Conservation (phyloP, 92 coral and sea anemone species). For the Heteractis magnifica region DNA sequence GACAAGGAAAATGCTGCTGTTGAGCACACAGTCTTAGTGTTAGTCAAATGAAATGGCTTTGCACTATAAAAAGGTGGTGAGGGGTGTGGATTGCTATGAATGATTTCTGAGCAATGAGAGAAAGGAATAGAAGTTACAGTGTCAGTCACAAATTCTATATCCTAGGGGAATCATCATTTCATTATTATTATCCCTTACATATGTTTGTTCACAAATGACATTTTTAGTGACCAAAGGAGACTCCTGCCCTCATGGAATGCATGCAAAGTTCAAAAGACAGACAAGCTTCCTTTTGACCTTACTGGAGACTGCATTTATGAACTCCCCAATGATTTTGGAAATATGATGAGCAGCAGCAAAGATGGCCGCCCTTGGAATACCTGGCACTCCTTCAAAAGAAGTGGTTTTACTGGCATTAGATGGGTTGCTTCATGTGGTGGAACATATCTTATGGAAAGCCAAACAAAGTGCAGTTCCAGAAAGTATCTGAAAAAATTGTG, state of each 20-base stretch:
- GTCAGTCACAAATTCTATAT: too few species aligned
- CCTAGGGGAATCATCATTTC: too few species aligned
- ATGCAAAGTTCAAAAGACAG: slow-evolving; percentile 15
- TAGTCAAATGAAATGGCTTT: too few species aligned
- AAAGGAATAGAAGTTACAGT: too few species aligned
- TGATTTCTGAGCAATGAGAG: too few species aligned
- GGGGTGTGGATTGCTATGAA: too few species aligned
- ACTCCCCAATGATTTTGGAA: slow-evolving; percentile 18
- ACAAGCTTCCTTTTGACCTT: slow-evolving; percentile 38
- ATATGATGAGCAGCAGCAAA: slow-evolving; percentile 31
- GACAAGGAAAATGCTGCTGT: too few species aligned
- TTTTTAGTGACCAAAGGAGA: slow-evolving; percentile 20
- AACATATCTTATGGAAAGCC: slow-evolving; percentile 33
- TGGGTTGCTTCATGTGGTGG: slow-evolving; percentile 25
- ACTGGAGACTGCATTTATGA: slow-evolving; percentile 39
- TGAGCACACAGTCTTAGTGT: too few species aligned
- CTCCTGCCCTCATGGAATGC: slow-evolving; percentile 34
- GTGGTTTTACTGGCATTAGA: slow-evolving; percentile 25
- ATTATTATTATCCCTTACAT: neutral
- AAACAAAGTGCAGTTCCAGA: slow-evolving; percentile 48
- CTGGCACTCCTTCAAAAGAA: slow-evolving; percentile 35
- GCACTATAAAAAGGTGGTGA: too few species aligned
- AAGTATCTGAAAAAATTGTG: slow-evolving; percentile 14
- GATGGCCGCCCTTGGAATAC: slow-evolving; percentile 44
- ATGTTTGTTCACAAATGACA: neutral